Evolutionary conservation across 2,113 vertebrate genomes (phyloP), one percentile per base, ranked within the genome.

Genomic region (Oostethus manadensis): DNA sequence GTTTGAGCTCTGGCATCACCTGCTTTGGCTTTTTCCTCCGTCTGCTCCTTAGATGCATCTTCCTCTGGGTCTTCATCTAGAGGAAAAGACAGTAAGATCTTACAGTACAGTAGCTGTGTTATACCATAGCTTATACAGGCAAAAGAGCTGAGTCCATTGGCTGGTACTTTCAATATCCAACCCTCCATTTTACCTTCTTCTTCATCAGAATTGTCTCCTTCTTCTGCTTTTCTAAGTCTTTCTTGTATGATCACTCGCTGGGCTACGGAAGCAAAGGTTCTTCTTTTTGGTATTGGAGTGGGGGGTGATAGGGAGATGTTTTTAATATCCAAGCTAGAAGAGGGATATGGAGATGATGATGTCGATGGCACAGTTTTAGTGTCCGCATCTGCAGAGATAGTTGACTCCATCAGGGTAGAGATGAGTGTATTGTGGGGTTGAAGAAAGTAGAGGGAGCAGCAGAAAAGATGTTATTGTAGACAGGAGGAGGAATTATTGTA

Each of bases 1-100:
- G 89, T 90, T 79, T 99, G 96, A 29, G 93, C 93, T 80, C 92
- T 92, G 35, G 94, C 76, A 66, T 98, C 93, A 46, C 95, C 94
- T 0, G 84, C 86, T 76, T 91, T 88, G 48, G 95, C 96, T 66
- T 87, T 93, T 72, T 91, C 90, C 73, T 94, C 79, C 54, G 96
- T 47, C 43, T 96, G 92, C 46, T 95, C 91, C 73, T 95, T 81
- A 1, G 87, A 57, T 33, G 87, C 14, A 10, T 93, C 92, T 68
- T 84, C 70, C 10, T 92, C 90, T 50, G 79, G 73, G 33, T 90
- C 20, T 4, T 84, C 76, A 51, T 91, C 93, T 95, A 40, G 3
- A 80, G 17, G 21, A 40, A 33, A 75, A 33, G 38, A 51, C 43
- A 26, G 42, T 1, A 26, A 11, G 29, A n/a, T 54, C 23, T 51